phyloP scores from a whole-genome alignment of 1,140 invertebrate genomes.

The Calliphora vicina region DNA sequence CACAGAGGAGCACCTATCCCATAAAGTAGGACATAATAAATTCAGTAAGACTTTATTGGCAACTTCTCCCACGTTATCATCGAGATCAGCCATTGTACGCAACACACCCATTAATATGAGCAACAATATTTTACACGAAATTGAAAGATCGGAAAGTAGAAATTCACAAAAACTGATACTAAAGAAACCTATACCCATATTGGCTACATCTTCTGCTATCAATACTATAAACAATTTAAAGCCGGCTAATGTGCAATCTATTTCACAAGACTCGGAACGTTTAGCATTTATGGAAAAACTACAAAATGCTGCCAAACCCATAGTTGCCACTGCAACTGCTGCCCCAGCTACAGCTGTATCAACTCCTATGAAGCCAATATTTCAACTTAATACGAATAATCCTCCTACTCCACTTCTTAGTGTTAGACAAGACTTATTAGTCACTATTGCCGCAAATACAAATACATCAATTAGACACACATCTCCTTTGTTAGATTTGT shows the following conservation, averaged over 20 bases:
- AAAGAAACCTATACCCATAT: conserved; percentile 53
- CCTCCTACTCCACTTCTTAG: conserved; percentile 10
- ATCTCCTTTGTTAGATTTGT: not conserved
- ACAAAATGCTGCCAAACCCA: conserved; percentile 45
- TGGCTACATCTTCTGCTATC: conserved; percentile 17
- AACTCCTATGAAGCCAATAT: not conserved
- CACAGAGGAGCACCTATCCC: conserved; percentile 38
- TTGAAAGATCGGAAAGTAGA: conserved; percentile 53
- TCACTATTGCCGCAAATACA: no score
- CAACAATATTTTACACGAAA: conserved; percentile 58
- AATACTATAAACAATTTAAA: not conserved
- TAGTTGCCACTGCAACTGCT: not conserved
- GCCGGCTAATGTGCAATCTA: not conserved
- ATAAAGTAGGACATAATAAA: conserved; percentile 17
- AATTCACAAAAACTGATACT: conserved; percentile 45
- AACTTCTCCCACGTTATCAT: not conserved
- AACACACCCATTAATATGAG: conserved; percentile 47
- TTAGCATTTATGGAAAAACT: conserved; percentile 44
- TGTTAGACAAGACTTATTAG: conserved; percentile 37
- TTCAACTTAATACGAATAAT: not conserved
- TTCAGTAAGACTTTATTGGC: conserved; percentile 13
- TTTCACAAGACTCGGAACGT: conserved; percentile 10
- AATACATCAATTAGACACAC: not conserved
- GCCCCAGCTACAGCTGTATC: not conserved
- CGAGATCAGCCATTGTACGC: not conserved